Conservation (phyloP, 2,113 vertebrate species). For the Corythornis vintsioides region DNA sequence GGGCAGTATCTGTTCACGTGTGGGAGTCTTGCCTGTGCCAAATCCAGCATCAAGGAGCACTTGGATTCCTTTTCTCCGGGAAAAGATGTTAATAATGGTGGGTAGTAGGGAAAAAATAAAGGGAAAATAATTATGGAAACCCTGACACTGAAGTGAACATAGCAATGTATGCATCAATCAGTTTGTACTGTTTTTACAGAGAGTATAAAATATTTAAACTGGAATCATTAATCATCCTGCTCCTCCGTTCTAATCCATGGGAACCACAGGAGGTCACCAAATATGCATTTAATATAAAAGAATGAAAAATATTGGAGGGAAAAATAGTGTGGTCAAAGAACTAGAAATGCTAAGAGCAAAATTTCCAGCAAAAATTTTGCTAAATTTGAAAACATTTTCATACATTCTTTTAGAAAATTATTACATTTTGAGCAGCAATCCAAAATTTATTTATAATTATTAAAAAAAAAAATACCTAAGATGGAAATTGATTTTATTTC, state of each 20-base stretch:
- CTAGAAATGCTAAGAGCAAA: background rate
- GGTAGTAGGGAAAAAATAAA: background rate
- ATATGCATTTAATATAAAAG: constrained; percentile 66
- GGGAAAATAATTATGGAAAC: constrained; percentile 30
- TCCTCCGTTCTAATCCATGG: constrained; percentile 58
- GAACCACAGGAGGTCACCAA: constrained; percentile 71
- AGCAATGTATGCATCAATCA: constrained; percentile 54
- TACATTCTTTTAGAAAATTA: background rate
- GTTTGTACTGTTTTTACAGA: constrained; percentile 61
- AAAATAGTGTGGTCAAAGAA: background rate
- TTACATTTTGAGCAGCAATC: background rate
- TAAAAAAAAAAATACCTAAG: background rate
- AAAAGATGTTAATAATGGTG: background rate
- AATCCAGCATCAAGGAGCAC: background rate
- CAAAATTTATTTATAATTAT: background rate
- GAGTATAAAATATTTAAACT: constrained; percentile 68
- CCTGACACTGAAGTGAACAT: constrained; percentile 15
- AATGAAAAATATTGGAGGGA: constrained; percentile 38
- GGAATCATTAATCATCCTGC: constrained; percentile 57
- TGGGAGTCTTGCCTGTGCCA: background rate
- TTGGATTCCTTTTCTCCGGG: background rate
- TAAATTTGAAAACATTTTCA: constrained; percentile 1
- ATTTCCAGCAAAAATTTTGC: background rate
- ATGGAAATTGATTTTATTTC: background rate
- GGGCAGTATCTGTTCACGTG: constrained; percentile 33